Base-by-base conservation (phyloP, 2,797 vertebrate species). In the Sebastiscus albofasciatus region DNA sequence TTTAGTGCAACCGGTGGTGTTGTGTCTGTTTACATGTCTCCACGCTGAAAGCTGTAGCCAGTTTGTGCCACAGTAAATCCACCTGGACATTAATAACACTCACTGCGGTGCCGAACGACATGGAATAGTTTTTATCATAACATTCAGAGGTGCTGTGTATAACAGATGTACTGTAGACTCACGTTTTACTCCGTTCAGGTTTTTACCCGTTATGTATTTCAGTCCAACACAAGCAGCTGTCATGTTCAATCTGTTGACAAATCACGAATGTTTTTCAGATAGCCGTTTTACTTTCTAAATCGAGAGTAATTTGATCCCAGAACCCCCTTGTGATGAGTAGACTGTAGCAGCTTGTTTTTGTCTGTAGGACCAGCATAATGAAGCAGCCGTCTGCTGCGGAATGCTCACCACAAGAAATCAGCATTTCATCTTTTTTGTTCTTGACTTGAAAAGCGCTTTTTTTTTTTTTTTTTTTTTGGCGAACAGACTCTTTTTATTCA, bases 131-230 rank as follows among this genome's bases (percentile, higher is more conserved):
- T 89, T 89, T 72, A 81, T 85, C 80, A 18, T 79, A 58, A 85
- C 90, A 81, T 90, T 85, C 86, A 88, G 85, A 90, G 93, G 92
- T 94, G 92, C 93, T 92, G 87, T 89, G 89, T 87, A 56, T 81
- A 86, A 90, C 91, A 87, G 88, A 93, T 87, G 93, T 94, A 92
- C 93, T 94, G 93, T 93, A 92, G 86, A 88, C 72, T 90, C 79
- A 66, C 67, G 61, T 85, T 87, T 85, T 69, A 68, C 80, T 89
- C 84, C 70, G 76, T 91, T 92, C 88, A 92, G 90, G 85, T 90
- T 80, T 67, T 75, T 83, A 39, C 80, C 82, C 8, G 26, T 80
- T 54, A 64, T 59, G 24, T 61, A 65, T 84, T 82, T 90, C 61
- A 73, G 67, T 81, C 86, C 24, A 75, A 79, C 77, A 65, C 16